phyloP scores from a whole-genome alignment of 1,140 invertebrate species.

The Ctenoplectra terminalis region DNA sequence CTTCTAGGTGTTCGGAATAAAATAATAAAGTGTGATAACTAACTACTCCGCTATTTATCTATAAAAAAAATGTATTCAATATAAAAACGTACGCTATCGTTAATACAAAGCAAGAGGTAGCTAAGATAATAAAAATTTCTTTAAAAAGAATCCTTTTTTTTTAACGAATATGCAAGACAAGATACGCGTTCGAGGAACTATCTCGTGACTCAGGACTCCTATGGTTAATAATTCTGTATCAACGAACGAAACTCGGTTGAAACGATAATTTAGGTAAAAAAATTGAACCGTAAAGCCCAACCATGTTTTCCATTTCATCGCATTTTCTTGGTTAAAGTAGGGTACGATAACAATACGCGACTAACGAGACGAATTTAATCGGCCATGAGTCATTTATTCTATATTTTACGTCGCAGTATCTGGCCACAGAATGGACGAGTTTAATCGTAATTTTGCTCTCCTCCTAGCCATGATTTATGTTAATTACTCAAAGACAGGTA shows the following conservation, averaged over 20 bases:
- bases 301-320: not conserved
- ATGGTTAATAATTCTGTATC: no score
- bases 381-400: conserved; percentile 16
- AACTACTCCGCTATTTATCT: no score
- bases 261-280: not conserved
- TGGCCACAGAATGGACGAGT: not conserved
- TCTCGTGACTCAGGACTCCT: no score
- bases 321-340: not conserved
- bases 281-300: not conserved
- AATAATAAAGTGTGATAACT: no score
- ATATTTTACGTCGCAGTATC: conserved; percentile 4
- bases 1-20: no score
- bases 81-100: no score
- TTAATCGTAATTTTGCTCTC: conserved; percentile 14
- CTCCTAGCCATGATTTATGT: conserved; percentile 20
- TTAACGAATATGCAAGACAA: no score
- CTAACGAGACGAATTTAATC: not conserved
- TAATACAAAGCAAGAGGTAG: no score
- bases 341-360: not conserved
- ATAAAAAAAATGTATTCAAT: no score
- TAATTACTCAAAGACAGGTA: conserved; percentile 30
- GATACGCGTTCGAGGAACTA: no score
- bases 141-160: no score
- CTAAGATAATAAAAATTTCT: no score
- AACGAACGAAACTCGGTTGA: not conserved